Evolutionary conservation across 2,888 invertebrate species (phyloP).

Genomic region (Phengaris alcon): DNA sequence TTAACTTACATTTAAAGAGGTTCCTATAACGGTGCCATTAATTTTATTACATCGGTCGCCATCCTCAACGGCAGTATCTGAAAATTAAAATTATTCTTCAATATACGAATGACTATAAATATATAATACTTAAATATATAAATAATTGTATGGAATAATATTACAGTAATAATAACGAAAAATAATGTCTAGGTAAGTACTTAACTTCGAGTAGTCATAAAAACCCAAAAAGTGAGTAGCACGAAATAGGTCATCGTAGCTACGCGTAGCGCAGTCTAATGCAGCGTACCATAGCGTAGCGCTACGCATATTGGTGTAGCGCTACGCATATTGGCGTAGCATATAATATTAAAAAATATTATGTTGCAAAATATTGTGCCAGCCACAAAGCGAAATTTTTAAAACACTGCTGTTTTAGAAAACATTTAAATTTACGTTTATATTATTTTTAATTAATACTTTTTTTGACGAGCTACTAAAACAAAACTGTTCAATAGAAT

Average conservation of each 20-base stretch:
- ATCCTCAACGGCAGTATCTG: conserved; percentile 60
- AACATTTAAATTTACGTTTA: too few relatives aligned
- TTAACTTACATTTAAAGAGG: conserved; percentile 69
- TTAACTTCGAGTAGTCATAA: background rate
- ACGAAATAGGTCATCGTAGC: background rate
- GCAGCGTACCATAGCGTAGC: background rate
- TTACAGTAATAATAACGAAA: too few relatives aligned
- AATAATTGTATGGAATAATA: too few relatives aligned
- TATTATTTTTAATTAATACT: too few relatives aligned
- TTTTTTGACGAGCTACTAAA: too few relatives aligned
- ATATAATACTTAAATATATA: too few relatives aligned
- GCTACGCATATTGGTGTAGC: background rate
- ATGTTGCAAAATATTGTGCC: too few relatives aligned
- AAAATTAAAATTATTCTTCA: conserved; percentile 39
- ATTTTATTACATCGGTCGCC: conserved; percentile 61
- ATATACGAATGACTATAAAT: too few relatives aligned
- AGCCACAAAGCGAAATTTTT: too few relatives aligned
- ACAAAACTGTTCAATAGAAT: too few relatives aligned
- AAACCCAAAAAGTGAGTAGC: background rate
- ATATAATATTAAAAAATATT: background rate
- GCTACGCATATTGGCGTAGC: background rate
- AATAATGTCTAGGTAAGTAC: too few relatives aligned
- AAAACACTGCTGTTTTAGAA: too few relatives aligned
- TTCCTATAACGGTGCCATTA: conserved; percentile 69
- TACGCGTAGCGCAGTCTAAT: background rate